Base-by-base conservation (phyloP, 1,140 invertebrate species). In the Thaumatotibia leucotreta region DNA sequence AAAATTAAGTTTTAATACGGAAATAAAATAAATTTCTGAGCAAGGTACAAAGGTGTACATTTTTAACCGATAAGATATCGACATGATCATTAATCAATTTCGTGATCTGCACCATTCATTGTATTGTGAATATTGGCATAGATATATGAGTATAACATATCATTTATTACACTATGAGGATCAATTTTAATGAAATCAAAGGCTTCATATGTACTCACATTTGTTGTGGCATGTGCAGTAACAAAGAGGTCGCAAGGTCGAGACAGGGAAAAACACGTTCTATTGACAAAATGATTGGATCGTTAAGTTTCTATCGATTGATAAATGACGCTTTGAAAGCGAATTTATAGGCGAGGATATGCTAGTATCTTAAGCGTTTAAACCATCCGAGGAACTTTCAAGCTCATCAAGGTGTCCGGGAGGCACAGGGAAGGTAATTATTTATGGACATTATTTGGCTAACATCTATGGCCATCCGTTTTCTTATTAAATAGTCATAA, bases 71-170 rank as follows among this genome's bases (percentile, higher is more conserved):
- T 4, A 5, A 39, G 4, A 39, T 6, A 39, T 14, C 35, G 14
- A n/a, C 20, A 20, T 45, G 65, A 27, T 31, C 61, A 69, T 69
- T 69, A 69, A 58, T 69, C 68, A 69, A 66, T 66, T 64, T 62
- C 45, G 31, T 27, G 52, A 5, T 54, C 39, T 20, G n/a, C 14
- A 45, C 33, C 31, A 52, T 62, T 68, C 50, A 63, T 45, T 35
- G 54, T 39, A 58, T 58, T 29, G 52, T 29, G 29, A 58, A 58
- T 58, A 58, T 58, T 31, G 24, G 27, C 27, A 31, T 11, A 27
- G 22, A 58, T 58, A 9, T 10, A 29, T n/a, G 11, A n/a, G n/a
- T n/a, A n/a, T n/a, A n/a, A 17, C 14, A 45, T 45, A 45, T 45
- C 14, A 45, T 45, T 45, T 45, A 45, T 45, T 17, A 17, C 33